Conservation (phyloP, 2,113 vertebrate genomes). For the Oreamnos americanus region DNA sequence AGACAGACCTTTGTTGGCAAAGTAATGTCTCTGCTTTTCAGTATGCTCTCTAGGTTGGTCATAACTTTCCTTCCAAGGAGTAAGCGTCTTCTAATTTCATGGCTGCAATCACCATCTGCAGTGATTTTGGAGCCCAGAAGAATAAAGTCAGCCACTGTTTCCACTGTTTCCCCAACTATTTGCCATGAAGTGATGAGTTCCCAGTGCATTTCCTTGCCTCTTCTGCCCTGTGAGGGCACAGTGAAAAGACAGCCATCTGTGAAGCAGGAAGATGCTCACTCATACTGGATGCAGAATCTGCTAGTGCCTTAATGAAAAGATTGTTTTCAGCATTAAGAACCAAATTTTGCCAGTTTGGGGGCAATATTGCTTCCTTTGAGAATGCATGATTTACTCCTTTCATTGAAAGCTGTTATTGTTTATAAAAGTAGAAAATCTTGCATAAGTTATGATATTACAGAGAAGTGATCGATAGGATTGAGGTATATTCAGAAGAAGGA, state of each 20-base stretch:
- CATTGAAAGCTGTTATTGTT: background rate
- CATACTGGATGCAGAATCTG: background rate
- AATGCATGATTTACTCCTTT: background rate
- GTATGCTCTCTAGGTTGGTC: background rate
- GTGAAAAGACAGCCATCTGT: background rate
- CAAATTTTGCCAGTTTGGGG: background rate
- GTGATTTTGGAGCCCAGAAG: background rate
- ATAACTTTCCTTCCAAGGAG: background rate
- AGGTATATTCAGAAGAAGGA: background rate
- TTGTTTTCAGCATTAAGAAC: background rate
- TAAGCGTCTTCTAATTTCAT: background rate
- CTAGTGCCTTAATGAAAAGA: background rate
- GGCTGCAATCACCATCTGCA: background rate
- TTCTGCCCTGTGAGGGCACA: background rate
- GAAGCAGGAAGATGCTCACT: background rate
- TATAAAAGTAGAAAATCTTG: background rate
- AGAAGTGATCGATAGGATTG: background rate
- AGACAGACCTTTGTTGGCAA: background rate
- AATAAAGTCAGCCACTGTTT: background rate
- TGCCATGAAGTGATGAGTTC: background rate
- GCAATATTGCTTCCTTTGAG: background rate
- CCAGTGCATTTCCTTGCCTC: background rate
- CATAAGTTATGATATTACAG: background rate
- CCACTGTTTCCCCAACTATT: background rate
- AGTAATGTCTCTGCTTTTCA: background rate